Base-by-base conservation (phyloP, 92 coral and sea anemone genomes). In the Zoanthus sociatus region DNA sequence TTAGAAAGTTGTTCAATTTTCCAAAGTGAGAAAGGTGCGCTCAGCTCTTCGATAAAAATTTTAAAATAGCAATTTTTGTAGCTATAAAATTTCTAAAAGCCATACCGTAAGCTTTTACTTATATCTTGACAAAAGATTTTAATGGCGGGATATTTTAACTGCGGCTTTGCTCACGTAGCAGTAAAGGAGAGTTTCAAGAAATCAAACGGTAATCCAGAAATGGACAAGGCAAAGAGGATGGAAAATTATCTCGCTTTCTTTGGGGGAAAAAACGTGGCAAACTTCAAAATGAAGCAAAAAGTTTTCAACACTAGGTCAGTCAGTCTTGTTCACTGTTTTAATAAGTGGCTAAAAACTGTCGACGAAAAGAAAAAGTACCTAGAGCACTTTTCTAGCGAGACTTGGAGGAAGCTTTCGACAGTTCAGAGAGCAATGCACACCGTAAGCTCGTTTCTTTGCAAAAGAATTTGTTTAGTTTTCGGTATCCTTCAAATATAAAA, bases 181-280 rank as follows among this genome's bases (percentile, higher is more conserved):
- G 89, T 73, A 60, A 86, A 71, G 76, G 45, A 63, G 68, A 77
- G 89, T 33, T 79, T 86, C 48, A 66, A 86, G n/a, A 71, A 76
- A 31, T 50, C 51, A 54, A 77, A 86, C 77, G 89, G 89, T 1
- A 66, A 77, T 30, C 20, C 82, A 15, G 26, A 56, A 47, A 20
- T 71, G 53, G 84, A 86, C 61, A 76, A 86, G 44, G 17, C 79
- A 18, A 76, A 48, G 31, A 45, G 79, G 63, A 6, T 76, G 79
- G 42, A 30, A 17, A 20, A 12, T 76, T 76, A 76, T 30, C 64
- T 48, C 50, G 66, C 63, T 76, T 54, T 48, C 79, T 76, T 76
- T 32, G 63, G 64, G 16, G 79, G 47, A 3, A 76, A 37, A 37
- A 37, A 37, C 42, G 42, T 37, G 42, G 4, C 42, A 37, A 37